Evolutionary conservation across 2,888 invertebrate species (phyloP), one percentile per base, ranked within the genome.

Genomic region (Scrobipalpa atriplicella): DNA sequence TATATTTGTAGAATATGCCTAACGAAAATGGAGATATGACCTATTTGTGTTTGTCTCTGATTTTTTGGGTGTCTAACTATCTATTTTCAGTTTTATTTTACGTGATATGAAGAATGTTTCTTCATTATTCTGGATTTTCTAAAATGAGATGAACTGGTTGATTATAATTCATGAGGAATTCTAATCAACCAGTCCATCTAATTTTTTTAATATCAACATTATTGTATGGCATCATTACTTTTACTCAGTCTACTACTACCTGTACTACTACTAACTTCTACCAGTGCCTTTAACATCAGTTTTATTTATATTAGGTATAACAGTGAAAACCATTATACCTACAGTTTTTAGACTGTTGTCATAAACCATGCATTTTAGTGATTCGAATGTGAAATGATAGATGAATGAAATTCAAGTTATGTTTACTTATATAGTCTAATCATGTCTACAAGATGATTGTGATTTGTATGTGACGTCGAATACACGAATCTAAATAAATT

Each of bases 281-380:
- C n/a, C 16, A 47, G 47, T n/a, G 47, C n/a, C n/a, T n/a, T 5
- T 10, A 11, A 13, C 3, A 11, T 43, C n/a, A 47, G 5, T 47
- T n/a, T n/a, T 47, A 16, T 2, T 6, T n/a, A n/a, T 7, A 3
- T 5, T 47, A 16, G 47, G 47, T 47, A 8, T 47, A n/a, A 16
- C 16, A 16, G 16, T 10, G 13, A 13, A 13, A 13, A 43, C n/a
- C 47, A 16, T 43, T n/a, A n/a, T 58, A 58, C 36, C 21, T 52
- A 21, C 11, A 21, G 19, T 19, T 56, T 56, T 19, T 21, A 56
- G 61, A 64, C 84, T 85, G 76, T 86, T 89, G 89, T 90, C 89
- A 88, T 89, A 83, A 87, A 84, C 86, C 71, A 80, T 81, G 86
- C 86, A 84, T 85, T 85, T 85, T 78, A 72, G 66, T 75, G 73